Evolutionary conservation across 2,888 invertebrate genomes (phyloP).

Genomic region (Ferdinandea cuprea): DNA sequence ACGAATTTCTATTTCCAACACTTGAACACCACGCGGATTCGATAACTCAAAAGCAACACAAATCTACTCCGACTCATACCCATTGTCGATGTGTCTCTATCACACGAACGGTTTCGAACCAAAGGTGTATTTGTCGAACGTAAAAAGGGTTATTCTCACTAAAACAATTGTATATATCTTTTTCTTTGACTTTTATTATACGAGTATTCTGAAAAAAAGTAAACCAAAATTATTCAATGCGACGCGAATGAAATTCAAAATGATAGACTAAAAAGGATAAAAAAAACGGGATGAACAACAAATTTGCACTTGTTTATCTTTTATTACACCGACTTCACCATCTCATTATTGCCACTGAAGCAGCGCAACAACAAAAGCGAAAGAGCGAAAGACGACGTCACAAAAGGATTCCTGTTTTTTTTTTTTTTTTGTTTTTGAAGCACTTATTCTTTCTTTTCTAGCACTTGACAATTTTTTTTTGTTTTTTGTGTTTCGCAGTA

Average conservation of each 20-base stretch:
- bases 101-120: not conserved
- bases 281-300: conserved; percentile 31
- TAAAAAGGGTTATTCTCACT: conserved; percentile 16
- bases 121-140: conserved; percentile 18
- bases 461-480: conserved; percentile 54
- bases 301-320: conserved; percentile 73
- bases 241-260: conserved; percentile 49
- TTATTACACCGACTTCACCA: conserved; percentile 54
- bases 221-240: conserved; percentile 41
- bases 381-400: conserved; percentile 36
- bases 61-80: conserved; percentile 5
- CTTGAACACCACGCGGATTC: conserved; percentile 42
- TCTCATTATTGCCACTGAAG: conserved; percentile 39
- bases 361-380: conserved; percentile 24
- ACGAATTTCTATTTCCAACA: conserved; percentile 54
- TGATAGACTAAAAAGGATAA: conserved; percentile 30
- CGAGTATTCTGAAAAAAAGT: not conserved
- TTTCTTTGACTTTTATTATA: conserved; percentile 39
- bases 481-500: conserved; percentile 6
- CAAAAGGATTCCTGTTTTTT: conserved; percentile 50
- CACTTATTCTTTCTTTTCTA: conserved; percentile 21
- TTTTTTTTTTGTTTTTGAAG: no score
- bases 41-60: conserved; percentile 18
- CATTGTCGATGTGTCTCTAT: conserved; percentile 47
- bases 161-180: conserved; percentile 56